Base-by-base conservation (phyloP, 2,797 vertebrate species). In the Bradypodion ventrale region DNA sequence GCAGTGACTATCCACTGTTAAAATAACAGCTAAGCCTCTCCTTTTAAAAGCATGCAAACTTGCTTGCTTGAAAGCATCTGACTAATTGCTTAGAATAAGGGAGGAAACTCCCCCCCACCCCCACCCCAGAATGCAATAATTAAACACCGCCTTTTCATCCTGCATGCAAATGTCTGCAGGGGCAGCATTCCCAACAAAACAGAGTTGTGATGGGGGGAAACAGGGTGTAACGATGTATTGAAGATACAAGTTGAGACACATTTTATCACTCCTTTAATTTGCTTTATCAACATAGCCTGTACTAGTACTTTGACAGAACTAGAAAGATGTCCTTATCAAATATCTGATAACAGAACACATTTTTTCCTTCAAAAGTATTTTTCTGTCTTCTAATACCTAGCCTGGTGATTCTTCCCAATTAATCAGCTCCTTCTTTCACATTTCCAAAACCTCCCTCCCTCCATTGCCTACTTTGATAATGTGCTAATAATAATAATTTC, bases 181-280 rank as follows among this genome's bases (percentile, higher is more conserved):
- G 87, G 89, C 87, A 90, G 40, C 84, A 49, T 12, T 88, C 90
- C 92, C 87, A 89, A 37, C 44, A 74, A 85, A 90, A 86, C 72
- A 74, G 88, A 74, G 82, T 40, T 74, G 85, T 80, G 27, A 42
- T 79, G 78, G 5, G 35, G 27, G n/a, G 32, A 66, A 66, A 32
- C n/a, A n/a, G n/a, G 9, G 74, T 52, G 68, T 63, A 35, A 73
- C 37, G 29, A 70, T 40, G 10, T 75, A 15, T 1, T 9, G 27
- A 88, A 84, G 78, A 46, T 49, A 40, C 23, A 72, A 66, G 75
- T 80, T 73, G 76, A 62, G 83, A 40, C 25, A 72, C 7, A 7
- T 8, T 9, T 25, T 21, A 70, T 89, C 59, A 78, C 82, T 82
- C 60, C 44, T 59, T 44, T 42, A 0, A 74, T 46, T 52, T 42